Conservation (phyloP, 2,113 vertebrate species). For the Stigmatopora nigra region DNA sequence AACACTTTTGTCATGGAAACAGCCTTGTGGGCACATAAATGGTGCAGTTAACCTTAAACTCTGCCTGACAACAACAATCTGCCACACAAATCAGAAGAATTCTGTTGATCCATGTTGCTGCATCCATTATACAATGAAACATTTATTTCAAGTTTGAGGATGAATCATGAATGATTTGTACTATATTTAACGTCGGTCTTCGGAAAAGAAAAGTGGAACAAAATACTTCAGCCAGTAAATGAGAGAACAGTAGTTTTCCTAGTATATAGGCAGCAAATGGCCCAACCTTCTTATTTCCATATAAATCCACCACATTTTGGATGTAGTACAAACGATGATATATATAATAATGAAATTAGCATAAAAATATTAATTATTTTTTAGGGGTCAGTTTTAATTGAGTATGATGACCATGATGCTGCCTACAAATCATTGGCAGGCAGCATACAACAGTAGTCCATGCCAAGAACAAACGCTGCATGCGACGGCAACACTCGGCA, state of each 20-base stretch:
- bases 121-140: background rate
- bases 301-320: background rate
- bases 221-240: background rate
- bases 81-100: background rate
- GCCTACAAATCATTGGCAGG: background rate
- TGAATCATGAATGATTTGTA: background rate
- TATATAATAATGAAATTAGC: background rate
- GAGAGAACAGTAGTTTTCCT: background rate
- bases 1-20: background rate
- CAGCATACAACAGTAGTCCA: background rate
- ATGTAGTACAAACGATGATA: background rate
- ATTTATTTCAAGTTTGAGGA: background rate
- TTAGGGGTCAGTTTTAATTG: background rate
- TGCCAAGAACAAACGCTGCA: slow-evolving; percentile 25
- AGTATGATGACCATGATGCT: background rate
- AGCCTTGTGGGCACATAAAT: background rate
- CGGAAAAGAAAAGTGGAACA: background rate
- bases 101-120: background rate
- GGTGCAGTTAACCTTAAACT: background rate
- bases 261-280: background rate
- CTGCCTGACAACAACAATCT: background rate
- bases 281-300: background rate
- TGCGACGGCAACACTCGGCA: slow-evolving; percentile 14
- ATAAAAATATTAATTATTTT: background rate
- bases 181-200: background rate